Base-by-base conservation (phyloP, 1,140 invertebrate species). In the Yoshiicerus persimilis region DNA sequence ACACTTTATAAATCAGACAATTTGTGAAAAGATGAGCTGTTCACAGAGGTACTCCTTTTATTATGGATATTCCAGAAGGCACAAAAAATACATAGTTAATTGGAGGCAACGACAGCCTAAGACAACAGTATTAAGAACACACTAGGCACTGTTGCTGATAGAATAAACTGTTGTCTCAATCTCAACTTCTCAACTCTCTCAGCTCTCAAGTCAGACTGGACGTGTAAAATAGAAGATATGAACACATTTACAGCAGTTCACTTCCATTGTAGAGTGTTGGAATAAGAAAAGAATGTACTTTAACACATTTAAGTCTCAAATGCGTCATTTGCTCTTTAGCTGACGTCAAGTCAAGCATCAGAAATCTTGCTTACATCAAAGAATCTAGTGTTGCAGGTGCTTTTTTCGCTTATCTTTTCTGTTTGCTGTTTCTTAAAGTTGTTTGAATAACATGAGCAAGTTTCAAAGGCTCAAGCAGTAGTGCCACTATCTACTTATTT, bases 341-440 rank as follows among this genome's bases (percentile, higher is more conserved):
- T 80, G 75, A 80, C 75, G 75, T 80, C 75, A 80, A 80, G 75
- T 80, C 75, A 80, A 80, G 75, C 75, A 34, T 80, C 75, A 80
- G 75, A 80, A 80, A 32, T 80, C 75, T 80, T 80, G 75, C 75
- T 80, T 80, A 80, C 75, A 80, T 80, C 75, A 80, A 80, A 32
- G 70, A 80, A 80, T 80, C 66, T 16, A 34, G 32, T 80, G 75
- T 80, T 36, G 75, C 75, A 80, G 75, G 75, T 80, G 34, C 32
- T 80, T 80, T 80, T 80, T 80, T 34, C 32, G n/a, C 75, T 80
- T 38, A 80, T 80, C 32, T 80, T 34, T 34, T 80, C 30, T 36
- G 70, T 34, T 64, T 75, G 70, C 27, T 75, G 75, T 80, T 80
- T 36, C 75, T 80, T 80, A 1, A 25, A 80, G 34, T 32, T 27